Evolutionary conservation across 2,888 invertebrate genomes (phyloP).

Genomic region (Cephonodes hylas): DNA sequence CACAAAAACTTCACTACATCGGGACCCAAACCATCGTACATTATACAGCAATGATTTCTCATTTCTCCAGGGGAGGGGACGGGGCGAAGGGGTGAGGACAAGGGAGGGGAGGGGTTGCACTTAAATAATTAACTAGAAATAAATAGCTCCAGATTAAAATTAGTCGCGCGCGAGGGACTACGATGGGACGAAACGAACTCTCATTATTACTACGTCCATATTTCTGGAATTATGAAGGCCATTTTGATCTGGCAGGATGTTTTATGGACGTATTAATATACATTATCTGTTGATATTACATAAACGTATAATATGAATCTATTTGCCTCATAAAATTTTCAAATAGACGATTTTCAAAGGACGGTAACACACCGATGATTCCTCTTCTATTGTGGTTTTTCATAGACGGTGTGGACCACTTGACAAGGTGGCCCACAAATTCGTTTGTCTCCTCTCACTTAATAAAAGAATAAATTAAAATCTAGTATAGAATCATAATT

Average conservation of each 20-base stretch:
- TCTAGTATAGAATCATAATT: too few species aligned
- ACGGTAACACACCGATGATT: too few species aligned
- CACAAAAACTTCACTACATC: neutral
- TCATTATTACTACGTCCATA: constrained; percentile 25
- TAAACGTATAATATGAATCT: too few species aligned
- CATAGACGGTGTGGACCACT: too few species aligned
- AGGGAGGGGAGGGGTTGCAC: constrained; percentile 26
- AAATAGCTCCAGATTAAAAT: constrained; percentile 31
- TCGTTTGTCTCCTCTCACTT: too few species aligned
- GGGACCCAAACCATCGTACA: neutral
- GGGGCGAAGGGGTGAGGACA: neutral
- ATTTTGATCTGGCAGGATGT: neutral
- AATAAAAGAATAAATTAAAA: too few species aligned
- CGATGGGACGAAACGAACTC: constrained; percentile 19
- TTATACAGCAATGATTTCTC: constrained; percentile 7
- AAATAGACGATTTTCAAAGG: too few species aligned
- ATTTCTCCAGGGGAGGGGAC: constrained; percentile 8
- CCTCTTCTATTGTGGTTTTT: too few species aligned
- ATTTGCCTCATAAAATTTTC: too few species aligned
- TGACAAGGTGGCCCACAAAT: too few species aligned
- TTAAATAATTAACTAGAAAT: constrained; percentile 51
- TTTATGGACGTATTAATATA: neutral
- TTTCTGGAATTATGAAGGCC: constrained; percentile 15
- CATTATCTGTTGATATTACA: too few species aligned
- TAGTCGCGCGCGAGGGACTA: constrained; percentile 34